These are phyloP conservation scores for Dolomedes plantarius DNA, from an alignment of 2,888 invertebrate genomes.

Conservation along the genomic window DNA sequence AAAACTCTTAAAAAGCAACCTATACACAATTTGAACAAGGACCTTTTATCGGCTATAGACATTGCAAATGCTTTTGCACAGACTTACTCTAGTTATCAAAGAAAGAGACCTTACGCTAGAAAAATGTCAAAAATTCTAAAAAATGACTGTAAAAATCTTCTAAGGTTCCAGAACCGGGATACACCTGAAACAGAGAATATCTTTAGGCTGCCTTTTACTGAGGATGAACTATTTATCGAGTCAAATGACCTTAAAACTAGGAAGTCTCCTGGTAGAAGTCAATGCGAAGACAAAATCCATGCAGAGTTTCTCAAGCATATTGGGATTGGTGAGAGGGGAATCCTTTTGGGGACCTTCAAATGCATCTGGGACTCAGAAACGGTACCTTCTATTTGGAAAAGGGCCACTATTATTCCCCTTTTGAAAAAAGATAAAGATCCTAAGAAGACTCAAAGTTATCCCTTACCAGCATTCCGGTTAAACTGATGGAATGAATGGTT, in stretches of 20 bases:
- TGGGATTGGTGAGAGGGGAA: neutral
- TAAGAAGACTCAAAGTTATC: neutral
- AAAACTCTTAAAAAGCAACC: neutral
- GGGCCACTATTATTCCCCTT: slow-evolving; percentile 4
- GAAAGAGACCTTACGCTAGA: slow-evolving; percentile 20
- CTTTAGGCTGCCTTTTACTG: slow-evolving; percentile 8
- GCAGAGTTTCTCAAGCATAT: slow-evolving; percentile 21
- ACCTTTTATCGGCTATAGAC: slow-evolving; percentile 8
- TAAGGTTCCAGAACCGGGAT: no score
- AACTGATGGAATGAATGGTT: slow-evolving; percentile 1
- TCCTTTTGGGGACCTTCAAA: slow-evolving; percentile 16
- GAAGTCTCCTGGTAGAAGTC: slow-evolving; percentile 7
- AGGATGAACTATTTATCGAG: slow-evolving; percentile 3
- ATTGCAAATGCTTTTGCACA: slow-evolving; percentile 16
- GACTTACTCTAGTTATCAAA: neutral
- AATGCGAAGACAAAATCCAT: slow-evolving; percentile 17
- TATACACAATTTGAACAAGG: neutral
- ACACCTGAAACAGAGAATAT: neutral
- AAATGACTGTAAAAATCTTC: neutral
- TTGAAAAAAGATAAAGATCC: slow-evolving; percentile 13
- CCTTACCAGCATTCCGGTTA: neutral
- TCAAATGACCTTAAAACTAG: slow-evolving; percentile 14
- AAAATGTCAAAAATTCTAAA: neutral
- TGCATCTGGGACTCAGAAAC: neutral
- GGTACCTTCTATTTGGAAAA: neutral